A percentile compares a stretch with the other conserved stretches of the same genome.
Conservation (phyloP, 2,113 vertebrate species). For the Chaetorhynchus papuensis region DNA sequence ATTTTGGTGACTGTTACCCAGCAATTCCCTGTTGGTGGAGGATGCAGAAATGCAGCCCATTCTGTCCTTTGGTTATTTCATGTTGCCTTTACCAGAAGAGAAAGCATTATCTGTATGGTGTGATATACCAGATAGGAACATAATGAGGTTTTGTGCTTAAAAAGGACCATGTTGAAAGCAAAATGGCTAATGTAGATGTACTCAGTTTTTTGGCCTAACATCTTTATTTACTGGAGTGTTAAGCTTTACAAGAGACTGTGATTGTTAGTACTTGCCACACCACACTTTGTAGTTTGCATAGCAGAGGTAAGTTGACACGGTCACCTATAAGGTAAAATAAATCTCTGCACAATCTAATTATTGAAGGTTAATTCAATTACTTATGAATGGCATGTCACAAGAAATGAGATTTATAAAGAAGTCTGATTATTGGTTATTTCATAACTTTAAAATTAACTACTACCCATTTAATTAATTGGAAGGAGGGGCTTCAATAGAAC, state of each 20-base stretch:
- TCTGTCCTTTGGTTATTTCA: not conserved
- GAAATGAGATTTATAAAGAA: not conserved
- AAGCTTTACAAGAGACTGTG: not conserved
- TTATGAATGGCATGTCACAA: not conserved
- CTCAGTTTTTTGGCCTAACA: not conserved
- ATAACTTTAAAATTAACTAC: not conserved
- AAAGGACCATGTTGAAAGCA: not conserved
- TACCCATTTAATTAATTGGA: not conserved
- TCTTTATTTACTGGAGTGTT: not conserved
- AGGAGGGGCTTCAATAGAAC: fast-evolving
- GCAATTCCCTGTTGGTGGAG: not conserved
- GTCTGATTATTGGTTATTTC: not conserved
- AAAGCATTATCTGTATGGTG: fast-evolving
- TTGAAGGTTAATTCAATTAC: not conserved
- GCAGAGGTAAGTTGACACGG: fast-evolving
- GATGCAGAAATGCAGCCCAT: not conserved
- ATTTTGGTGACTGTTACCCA: not conserved
- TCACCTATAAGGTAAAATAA: not conserved
- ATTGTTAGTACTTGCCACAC: not conserved
- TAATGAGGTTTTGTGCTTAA: not conserved
- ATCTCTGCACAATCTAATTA: not conserved
- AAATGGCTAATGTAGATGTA: not conserved
- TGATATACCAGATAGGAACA: not conserved
- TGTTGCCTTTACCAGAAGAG: not conserved
- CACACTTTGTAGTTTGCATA: not conserved